Percentiles rank a stretch among this genome's conserved stretches.
These are phyloP conservation scores for Phalacrocorax brasilianus DNA, from an alignment of 2,113 vertebrate genomes.

Conservation along the genomic window DNA sequence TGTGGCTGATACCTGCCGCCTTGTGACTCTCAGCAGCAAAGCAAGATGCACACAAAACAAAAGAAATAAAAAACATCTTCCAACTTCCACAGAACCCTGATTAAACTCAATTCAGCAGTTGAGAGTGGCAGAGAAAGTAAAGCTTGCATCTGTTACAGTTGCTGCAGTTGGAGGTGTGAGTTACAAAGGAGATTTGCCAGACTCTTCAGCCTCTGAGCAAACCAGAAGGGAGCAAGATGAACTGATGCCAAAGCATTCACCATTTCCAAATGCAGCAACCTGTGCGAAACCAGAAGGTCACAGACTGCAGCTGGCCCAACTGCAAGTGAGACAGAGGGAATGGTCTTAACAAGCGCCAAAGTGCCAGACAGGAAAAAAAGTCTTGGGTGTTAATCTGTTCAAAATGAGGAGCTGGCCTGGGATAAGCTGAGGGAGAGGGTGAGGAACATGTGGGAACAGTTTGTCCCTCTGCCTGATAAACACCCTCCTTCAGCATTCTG, in stretches of 20 bases:
- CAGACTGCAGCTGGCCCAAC: constrained; percentile 31
- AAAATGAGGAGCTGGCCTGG: background rate
- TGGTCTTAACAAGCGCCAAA: background rate
- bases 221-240: constrained; percentile 41
- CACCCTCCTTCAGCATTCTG: background rate
- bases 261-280: constrained; percentile 45
- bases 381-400: constrained; percentile 30
- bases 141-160: constrained; percentile 43
- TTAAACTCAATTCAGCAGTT: background rate
- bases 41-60: background rate
- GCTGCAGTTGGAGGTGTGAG: constrained; percentile 38
- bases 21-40: background rate
- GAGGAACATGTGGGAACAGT: constrained; percentile 10
- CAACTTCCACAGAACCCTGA: background rate
- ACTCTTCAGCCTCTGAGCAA: background rate
- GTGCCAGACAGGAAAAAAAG: constrained; percentile 40
- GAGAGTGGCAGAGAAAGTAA: constrained; percentile 14
- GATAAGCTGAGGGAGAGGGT: background rate
- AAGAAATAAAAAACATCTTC: background rate
- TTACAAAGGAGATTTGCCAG: constrained; percentile 37
- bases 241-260: constrained; percentile 30
- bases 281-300: constrained; percentile 63
- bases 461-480: background rate
- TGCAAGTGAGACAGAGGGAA: constrained; percentile 29
- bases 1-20: background rate